phyloP scores from a whole-genome alignment of 2,113 vertebrate species.

The Pteruthius melanotis region DNA sequence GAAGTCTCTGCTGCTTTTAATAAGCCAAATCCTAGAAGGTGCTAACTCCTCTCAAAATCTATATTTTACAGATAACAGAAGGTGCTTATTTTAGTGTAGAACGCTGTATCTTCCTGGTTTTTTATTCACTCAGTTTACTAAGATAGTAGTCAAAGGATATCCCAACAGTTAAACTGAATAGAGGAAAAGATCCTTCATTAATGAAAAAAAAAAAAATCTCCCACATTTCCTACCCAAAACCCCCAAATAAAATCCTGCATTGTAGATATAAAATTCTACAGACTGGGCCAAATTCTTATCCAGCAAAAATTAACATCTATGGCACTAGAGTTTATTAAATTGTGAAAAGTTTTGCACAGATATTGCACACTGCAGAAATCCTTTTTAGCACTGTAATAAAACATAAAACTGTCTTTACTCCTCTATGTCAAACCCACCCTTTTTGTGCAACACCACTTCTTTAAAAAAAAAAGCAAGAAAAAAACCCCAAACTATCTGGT shows the following conservation, averaged over 20 bases:
- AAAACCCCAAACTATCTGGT: background rate
- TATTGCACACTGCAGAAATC: slow-evolving; percentile 14
- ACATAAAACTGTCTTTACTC: slow-evolving; percentile 8
- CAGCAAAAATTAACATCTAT: background rate
- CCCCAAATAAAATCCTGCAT: background rate
- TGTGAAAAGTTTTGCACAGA: background rate
- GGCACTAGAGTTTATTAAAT: background rate
- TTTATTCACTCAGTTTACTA: background rate
- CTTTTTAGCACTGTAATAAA: slow-evolving; percentile 31
- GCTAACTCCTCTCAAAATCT: background rate
- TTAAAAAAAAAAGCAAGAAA: background rate
- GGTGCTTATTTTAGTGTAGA: background rate
- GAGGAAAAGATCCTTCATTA: background rate
- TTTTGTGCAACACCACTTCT: background rate
- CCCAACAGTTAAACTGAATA: background rate
- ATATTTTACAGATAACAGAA: background rate
- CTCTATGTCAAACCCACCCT: background rate
- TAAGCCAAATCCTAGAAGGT: background rate
- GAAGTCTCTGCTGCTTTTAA: background rate
- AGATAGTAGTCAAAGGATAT: background rate
- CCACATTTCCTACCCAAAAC: background rate
- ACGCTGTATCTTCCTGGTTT: background rate
- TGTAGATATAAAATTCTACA: background rate
- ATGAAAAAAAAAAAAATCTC: background rate
- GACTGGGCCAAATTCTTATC: background rate